Evolutionary conservation across 2,113 vertebrate species (phyloP).

Genomic region (Paralichthys olivaceus): DNA sequence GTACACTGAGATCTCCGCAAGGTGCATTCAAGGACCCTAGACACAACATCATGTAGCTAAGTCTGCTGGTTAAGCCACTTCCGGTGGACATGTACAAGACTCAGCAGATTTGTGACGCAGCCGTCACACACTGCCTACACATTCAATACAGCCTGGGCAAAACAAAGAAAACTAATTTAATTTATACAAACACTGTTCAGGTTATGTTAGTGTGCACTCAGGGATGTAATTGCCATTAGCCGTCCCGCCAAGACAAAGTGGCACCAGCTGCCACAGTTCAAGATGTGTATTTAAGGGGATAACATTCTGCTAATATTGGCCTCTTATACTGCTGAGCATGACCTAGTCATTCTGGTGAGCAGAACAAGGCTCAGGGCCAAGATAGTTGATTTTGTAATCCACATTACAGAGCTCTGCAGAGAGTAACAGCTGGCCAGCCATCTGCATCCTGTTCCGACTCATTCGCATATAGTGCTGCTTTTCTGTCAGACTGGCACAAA

Average conservation of each 20-base stretch:
- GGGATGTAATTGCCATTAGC: slow-evolving; percentile 3
- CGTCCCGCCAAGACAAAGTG: slow-evolving; percentile 30
- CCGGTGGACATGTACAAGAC: not conserved
- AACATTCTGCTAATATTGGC: slow-evolving; percentile 44
- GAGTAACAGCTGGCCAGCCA: slow-evolving; percentile 46
- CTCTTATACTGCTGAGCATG: slow-evolving; percentile 25
- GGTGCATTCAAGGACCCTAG: no score
- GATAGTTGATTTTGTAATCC: slow-evolving; percentile 54
- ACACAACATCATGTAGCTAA: no score
- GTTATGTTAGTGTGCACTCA: slow-evolving; percentile 32
- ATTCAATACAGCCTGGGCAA: not conserved
- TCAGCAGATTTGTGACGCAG: no score
- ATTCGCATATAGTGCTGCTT: not conserved
- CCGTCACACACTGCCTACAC: not conserved
- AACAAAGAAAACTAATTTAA: not conserved
- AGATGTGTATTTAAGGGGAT: slow-evolving; percentile 49
- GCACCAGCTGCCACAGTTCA: slow-evolving; percentile 32
- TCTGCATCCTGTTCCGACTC: slow-evolving; percentile 31
- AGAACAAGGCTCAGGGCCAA: slow-evolving; percentile 18
- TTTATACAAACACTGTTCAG: not conserved
- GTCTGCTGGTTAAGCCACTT: no score
- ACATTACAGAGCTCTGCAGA: slow-evolving; percentile 28
- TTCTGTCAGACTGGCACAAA: not conserved
- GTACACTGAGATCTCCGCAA: no score
- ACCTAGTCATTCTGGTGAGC: slow-evolving; percentile 43